Percentiles rank a stretch among this genome's conserved stretches.
Conservation (phyloP, 2,113 vertebrate genomes). For the Accipiter cooperii region DNA sequence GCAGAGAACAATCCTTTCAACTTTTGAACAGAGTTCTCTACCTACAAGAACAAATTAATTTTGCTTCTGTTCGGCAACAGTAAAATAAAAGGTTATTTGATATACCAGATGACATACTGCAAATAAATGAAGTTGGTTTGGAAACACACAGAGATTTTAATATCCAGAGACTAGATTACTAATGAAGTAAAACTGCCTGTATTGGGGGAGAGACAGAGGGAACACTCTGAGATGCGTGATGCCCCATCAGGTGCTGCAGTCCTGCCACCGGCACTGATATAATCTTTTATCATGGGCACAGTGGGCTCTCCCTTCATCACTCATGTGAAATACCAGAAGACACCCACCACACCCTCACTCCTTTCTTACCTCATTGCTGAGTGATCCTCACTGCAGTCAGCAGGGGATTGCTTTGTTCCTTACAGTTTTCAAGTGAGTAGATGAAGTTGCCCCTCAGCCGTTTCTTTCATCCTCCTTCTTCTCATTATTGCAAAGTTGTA, state of each 20-base stretch:
- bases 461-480: background rate
- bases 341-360: background rate
- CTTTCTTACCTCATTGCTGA: background rate
- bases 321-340: background rate
- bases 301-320: background rate
- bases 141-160: background rate
- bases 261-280: background rate
- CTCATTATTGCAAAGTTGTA: background rate
- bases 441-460: background rate
- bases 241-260: background rate
- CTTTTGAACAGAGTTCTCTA: background rate
- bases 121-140: background rate
- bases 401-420: background rate
- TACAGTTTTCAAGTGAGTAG: background rate
- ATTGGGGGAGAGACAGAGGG: background rate
- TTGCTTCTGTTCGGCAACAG: background rate
- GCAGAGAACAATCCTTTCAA: background rate
- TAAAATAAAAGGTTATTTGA: background rate
- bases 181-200: background rate
- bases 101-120: background rate
- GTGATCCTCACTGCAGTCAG: background rate
- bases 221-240: background rate
- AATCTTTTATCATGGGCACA: background rate
- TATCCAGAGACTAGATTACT: background rate
- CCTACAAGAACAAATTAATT: background rate